Conservation (phyloP, 2,113 vertebrate genomes). For the Cisticola juncidis region DNA sequence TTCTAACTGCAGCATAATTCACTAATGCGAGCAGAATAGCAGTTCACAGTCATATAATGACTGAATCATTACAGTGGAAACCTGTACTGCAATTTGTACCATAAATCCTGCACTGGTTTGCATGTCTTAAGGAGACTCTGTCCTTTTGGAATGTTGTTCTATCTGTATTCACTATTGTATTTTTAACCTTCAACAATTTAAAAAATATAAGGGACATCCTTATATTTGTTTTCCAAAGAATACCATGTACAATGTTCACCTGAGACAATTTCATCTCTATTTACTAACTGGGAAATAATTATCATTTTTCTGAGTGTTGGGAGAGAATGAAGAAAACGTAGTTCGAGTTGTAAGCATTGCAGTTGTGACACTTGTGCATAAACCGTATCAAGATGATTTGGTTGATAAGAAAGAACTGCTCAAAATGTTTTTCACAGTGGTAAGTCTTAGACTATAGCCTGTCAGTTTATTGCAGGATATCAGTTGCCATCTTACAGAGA, state of each 20-base stretch:
- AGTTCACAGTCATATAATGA: neutral
- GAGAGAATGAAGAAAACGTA: neutral
- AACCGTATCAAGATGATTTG: neutral
- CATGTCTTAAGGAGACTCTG: neutral
- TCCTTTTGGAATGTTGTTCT: neutral
- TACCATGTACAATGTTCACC: neutral
- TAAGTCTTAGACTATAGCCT: neutral
- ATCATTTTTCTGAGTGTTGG: neutral
- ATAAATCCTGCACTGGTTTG: neutral
- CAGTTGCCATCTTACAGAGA: neutral
- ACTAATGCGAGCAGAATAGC: neutral
- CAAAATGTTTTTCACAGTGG: neutral
- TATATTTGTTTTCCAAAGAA: neutral
- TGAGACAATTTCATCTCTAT: neutral
- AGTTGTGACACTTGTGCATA: neutral
- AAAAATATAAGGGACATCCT: neutral
- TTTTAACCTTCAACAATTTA: neutral
- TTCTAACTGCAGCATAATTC: neutral
- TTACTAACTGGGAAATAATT: neutral
- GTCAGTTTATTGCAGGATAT: neutral
- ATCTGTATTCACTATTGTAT: neutral
- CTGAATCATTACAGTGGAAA: neutral
- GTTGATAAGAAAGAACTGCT: neutral
- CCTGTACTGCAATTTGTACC: neutral
- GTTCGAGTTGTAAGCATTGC: neutral